Base-by-base conservation (phyloP, 2,113 vertebrate genomes). In the Grus americana region DNA sequence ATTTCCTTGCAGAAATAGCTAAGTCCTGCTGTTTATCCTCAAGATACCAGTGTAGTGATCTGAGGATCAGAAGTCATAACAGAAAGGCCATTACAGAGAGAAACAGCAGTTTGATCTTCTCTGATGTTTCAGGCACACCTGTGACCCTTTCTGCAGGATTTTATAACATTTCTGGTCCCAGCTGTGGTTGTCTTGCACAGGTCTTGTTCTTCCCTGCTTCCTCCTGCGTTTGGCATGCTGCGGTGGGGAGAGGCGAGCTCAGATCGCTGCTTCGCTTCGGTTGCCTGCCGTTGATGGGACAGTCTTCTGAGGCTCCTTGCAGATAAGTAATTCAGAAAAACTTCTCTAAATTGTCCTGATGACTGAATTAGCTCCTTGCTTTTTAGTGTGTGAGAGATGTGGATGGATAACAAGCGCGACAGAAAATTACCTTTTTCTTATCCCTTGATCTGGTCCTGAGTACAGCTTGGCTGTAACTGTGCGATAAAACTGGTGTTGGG, bases 341-440 rank as follows among this genome's bases (percentile, higher is more conserved):
- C 63, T 71, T 79, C n/a, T 86, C 40, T 59, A 79, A 96, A 92
- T 73, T 90, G 74, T 82, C 57, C 79, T 71, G 50, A 71, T 2
- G 50, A 78, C 47, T 68, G 57, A 90, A 90, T 86, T 93, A 80
- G 23, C 38, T 90, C 59, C 36, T 90, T 86, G 40, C 71, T 92
- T 94, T 91, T 95, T 79, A 46, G 62, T 54, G 36, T 32, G 27
- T 1, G 30, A 88, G 75, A 92, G 58, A 86, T 44, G 40, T 88
- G 46, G 81, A 70, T 72, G 29, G 83, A 87, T 92, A 92, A 74
- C 46, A 95, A 92, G 42, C 63, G 59, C 83, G 90, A 79, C 57
- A 86, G 90, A 90, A 95, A 95, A 95, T 95, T 90, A 84, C 72
- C 79, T 94, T 93, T 88, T 84, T 74, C 92, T 92, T 79, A 88